Conservation (phyloP, 2,888 invertebrate genomes). For the Drosophila meridiana region DNA sequence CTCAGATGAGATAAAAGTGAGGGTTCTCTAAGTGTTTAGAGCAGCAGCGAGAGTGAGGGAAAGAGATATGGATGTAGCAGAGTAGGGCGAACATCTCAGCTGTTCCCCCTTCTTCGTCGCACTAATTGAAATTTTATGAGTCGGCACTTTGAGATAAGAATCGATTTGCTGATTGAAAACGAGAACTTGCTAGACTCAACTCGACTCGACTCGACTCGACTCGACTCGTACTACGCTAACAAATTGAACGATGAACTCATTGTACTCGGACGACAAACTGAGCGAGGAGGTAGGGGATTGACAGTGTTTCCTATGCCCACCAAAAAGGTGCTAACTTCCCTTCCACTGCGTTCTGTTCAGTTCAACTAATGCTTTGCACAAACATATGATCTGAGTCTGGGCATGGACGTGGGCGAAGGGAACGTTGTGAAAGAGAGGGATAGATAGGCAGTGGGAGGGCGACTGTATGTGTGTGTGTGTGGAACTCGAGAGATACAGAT, state of each 20-base stretch:
- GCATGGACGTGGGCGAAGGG: not conserved
- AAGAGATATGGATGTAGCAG: not conserved
- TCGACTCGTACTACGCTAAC: slow-evolving; percentile 36
- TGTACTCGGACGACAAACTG: slow-evolving; percentile 28
- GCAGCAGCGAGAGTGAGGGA: not conserved
- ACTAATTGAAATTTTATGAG: slow-evolving; percentile 71
- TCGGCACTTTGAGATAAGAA: slow-evolving; percentile 69
- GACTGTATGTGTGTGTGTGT: slow-evolving; percentile 10
- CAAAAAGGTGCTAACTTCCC: slow-evolving; percentile 58
- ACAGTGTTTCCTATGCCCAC: not conserved
- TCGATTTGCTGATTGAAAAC: slow-evolving; percentile 48
- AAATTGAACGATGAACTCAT: slow-evolving; percentile 69
- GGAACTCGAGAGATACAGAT: slow-evolving; percentile 28
- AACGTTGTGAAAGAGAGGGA: not conserved
- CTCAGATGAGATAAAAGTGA: not conserved
- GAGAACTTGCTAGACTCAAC: slow-evolving; percentile 40
- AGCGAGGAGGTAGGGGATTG: not conserved
- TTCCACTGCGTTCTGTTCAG: slow-evolving; percentile 5
- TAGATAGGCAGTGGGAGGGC: not conserved
- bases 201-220: slow-evolving; percentile 24
- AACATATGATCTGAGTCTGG: slow-evolving; percentile 21
- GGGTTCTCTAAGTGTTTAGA: not conserved
- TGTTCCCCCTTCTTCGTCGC: slow-evolving; percentile 2
- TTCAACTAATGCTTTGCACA: slow-evolving; percentile 34
- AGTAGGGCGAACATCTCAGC: not conserved